phyloP scores from a whole-genome alignment of 1,140 invertebrate genomes.

The Lethocerus indicus region DNA sequence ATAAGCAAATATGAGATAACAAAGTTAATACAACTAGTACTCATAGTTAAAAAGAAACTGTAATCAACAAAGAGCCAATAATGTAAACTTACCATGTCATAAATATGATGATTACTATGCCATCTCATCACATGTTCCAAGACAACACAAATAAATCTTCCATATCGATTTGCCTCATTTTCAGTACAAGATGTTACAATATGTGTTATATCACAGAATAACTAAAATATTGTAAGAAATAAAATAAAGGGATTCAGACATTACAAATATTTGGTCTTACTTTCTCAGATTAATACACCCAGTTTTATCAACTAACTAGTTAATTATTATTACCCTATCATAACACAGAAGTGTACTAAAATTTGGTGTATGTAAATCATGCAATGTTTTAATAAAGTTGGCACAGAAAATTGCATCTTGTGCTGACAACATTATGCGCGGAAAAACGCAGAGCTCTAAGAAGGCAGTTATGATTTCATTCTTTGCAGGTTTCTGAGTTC shows the following conservation, averaged over 20 bases:
- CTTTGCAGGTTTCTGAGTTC: constrained; percentile 72
- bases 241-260: constrained; percentile 19
- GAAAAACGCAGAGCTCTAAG: constrained; percentile 90
- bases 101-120: constrained; percentile 78
- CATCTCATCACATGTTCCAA: constrained; percentile 91
- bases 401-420: constrained; percentile 93
- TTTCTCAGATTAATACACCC: constrained; percentile 7
- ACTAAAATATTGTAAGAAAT: no score
- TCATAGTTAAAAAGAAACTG: no score
- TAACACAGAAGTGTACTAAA: constrained; percentile 96
- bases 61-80: no score
- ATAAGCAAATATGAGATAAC: no score
- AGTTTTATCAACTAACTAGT: constrained; percentile 12
- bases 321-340: constrained; percentile 65
- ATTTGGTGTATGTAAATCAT: constrained; percentile 88
- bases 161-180: constrained; percentile 94
- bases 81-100: no score
- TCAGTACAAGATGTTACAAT: constrained; percentile 94
- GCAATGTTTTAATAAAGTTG: constrained; percentile 91
- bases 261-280: constrained; percentile 9
- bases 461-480: constrained; percentile 94
- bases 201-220: constrained; percentile 97
- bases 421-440: constrained; percentile 85
- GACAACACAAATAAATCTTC: constrained; percentile 81
- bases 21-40: no score